Evolutionary conservation across 2,113 vertebrate genomes (phyloP).

Genomic region (Procavia capensis): DNA sequence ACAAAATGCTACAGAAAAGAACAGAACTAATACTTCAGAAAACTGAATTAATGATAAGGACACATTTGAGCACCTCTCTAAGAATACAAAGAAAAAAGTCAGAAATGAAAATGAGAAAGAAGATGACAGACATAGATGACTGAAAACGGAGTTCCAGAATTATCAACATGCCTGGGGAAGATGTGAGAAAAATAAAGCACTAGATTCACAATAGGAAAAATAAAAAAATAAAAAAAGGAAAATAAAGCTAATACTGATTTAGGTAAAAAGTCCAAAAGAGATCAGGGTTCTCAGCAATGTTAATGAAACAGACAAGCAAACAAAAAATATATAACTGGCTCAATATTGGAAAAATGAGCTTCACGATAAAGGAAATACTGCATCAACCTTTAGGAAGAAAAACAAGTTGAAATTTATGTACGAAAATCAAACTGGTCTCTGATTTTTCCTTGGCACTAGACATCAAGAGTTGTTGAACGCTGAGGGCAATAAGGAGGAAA

Average conservation of each 20-base stretch:
- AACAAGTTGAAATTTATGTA: not conserved
- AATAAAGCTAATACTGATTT: not conserved
- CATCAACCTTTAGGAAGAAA: not conserved
- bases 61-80: not conserved
- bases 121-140: not conserved
- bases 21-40: not conserved
- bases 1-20: not conserved
- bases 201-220: not conserved
- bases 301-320: not conserved
- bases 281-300: not conserved
- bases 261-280: constrained; percentile 8
- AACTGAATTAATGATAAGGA: not conserved
- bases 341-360: constrained; percentile 37
- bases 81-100: not conserved
- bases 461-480: not conserved
- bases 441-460: constrained; percentile 7
- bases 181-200: constrained; percentile 7
- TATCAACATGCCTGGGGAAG: not conserved
- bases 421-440: not conserved
- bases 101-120: not conserved
- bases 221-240: constrained; percentile 1
- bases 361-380: constrained; percentile 26
- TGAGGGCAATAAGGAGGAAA: not conserved
- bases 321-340: not conserved
- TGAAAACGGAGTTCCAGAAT: not conserved